Conservation (phyloP, 2,113 vertebrate genomes). For the Periophthalmodon schlosseri region DNA sequence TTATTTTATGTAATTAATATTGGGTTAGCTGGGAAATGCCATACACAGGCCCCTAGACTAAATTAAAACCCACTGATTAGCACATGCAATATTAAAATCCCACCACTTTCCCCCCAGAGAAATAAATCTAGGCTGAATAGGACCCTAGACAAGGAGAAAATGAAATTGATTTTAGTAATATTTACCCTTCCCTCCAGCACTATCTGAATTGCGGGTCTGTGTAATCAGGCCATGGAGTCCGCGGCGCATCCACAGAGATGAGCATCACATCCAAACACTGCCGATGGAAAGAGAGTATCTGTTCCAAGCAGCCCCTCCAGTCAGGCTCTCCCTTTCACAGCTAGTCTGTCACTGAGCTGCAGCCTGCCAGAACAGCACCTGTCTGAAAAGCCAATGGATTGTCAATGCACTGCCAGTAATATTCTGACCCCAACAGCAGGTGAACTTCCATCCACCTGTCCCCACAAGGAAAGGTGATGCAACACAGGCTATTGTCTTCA, state of each 20-base stretch:
- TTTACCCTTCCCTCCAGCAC: slow-evolving; percentile 75
- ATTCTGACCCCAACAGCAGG: slow-evolving; percentile 21
- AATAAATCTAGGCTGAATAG: slow-evolving; percentile 8
- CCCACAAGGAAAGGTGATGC: slow-evolving; percentile 3
- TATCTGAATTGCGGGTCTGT: slow-evolving; percentile 64
- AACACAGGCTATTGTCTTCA: slow-evolving; percentile 21
- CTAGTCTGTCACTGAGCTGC: slow-evolving; percentile 38
- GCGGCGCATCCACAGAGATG: slow-evolving; percentile 60
- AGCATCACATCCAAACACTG: slow-evolving; percentile 64
- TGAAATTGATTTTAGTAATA: slow-evolving; percentile 37
- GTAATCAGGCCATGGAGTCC: slow-evolving; percentile 67
- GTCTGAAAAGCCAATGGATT: slow-evolving; percentile 30
- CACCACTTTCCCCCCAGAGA: background rate
- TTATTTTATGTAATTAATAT: slow-evolving; percentile 18
- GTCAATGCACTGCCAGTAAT: slow-evolving; percentile 17
- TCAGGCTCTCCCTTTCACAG: slow-evolving; percentile 48
- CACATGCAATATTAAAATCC: slow-evolving; percentile 23
- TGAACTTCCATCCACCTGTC: slow-evolving; percentile 27
- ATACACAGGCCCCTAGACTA: slow-evolving; percentile 15
- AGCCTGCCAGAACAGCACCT: slow-evolving; percentile 49
- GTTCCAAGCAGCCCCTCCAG: slow-evolving; percentile 48
- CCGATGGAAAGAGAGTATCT: slow-evolving; percentile 47
- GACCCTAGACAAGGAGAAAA: slow-evolving; percentile 18
- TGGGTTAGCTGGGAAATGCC: background rate
- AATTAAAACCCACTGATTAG: slow-evolving; percentile 24